Evolutionary conservation across 2,888 invertebrate genomes (phyloP).

Genomic region (Stenolophus ochropezus): DNA sequence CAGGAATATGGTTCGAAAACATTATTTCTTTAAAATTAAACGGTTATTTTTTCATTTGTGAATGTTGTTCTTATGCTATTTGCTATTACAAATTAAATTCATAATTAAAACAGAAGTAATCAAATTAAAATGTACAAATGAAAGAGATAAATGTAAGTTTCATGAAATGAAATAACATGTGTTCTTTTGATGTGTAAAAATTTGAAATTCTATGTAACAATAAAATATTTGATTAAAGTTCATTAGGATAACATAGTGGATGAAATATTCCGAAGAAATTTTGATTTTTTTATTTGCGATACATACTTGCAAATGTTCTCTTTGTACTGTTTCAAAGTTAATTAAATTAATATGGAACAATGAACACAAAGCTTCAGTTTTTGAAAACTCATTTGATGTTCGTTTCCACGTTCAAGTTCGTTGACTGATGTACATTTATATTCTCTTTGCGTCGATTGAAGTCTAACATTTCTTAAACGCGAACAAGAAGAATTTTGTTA

Average conservation of each 20-base stretch:
- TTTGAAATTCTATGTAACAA: too few species aligned
- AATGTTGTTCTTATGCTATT: too few species aligned
- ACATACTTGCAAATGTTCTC: constrained; percentile 12
- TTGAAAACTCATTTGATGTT: constrained; percentile 41
- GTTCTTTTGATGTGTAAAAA: too few species aligned
- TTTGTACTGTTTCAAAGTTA: constrained; percentile 33
- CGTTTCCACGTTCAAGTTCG: constrained; percentile 31
- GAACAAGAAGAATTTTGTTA: constrained; percentile 26
- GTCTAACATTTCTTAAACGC: constrained; percentile 19
- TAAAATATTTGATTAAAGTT: too few species aligned
- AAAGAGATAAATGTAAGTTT: too few species aligned
- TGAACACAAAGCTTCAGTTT: constrained; percentile 26
- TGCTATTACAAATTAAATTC: too few species aligned
- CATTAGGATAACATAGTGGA: not conserved
- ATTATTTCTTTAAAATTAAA: too few species aligned
- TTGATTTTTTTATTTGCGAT: constrained; percentile 14
- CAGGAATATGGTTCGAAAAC: too few species aligned
- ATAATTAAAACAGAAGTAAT: too few species aligned
- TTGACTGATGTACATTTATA: constrained; percentile 45
- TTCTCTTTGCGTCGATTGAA: constrained; percentile 38
- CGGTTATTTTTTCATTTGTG: too few species aligned
- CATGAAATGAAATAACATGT: too few species aligned
- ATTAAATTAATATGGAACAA: constrained; percentile 42
- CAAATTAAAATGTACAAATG: too few species aligned
- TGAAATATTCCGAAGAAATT: not conserved